Conservation (phyloP, 2,113 vertebrate species). For the Xenopus borealis region DNA sequence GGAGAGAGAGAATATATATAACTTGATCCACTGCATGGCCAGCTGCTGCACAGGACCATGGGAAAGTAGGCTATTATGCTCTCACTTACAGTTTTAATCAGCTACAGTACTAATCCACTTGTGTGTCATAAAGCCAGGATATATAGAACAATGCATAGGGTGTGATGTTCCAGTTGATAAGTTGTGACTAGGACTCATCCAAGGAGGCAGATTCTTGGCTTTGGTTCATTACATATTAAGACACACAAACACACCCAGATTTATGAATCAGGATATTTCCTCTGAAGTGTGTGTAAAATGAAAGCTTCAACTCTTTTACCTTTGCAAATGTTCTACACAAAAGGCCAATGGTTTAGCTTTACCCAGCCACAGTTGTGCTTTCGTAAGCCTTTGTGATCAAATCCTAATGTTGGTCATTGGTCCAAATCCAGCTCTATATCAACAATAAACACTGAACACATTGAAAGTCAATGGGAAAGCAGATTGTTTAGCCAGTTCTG, state of each 20-base stretch:
- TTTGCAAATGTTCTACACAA: slow-evolving; percentile 29
- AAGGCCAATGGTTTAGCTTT: slow-evolving; percentile 14
- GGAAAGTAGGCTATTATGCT: too few species aligned
- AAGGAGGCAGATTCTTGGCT: slow-evolving; percentile 22
- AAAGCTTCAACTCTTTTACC: slow-evolving; percentile 33
- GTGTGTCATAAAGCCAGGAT: too few species aligned
- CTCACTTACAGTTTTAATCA: too few species aligned
- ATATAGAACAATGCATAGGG: not conserved
- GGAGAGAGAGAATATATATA: too few species aligned
- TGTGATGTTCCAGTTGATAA: not conserved
- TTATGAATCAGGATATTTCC: slow-evolving; percentile 24
- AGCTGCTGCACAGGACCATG: too few species aligned
- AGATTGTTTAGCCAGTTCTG: slow-evolving; percentile 1
- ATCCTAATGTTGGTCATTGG: slow-evolving; percentile 1
- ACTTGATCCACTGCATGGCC: too few species aligned
- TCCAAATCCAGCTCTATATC: slow-evolving; percentile 2
- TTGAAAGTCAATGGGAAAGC: not conserved
- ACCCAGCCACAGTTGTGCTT: slow-evolving; percentile 24
- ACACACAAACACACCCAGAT: slow-evolving; percentile 38
- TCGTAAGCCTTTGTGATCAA: slow-evolving; percentile 12
- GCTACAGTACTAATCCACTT: too few species aligned
- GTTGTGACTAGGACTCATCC: slow-evolving; percentile 21
- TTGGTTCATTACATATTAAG: slow-evolving; percentile 24
- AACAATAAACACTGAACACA: slow-evolving; percentile 9
- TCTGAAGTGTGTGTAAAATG: slow-evolving; percentile 16